Percentiles rank a stretch among this genome's conserved stretches.
phyloP scores from a whole-genome alignment of 1,140 invertebrate species.

The Pseudomyrmex dendroicus region DNA sequence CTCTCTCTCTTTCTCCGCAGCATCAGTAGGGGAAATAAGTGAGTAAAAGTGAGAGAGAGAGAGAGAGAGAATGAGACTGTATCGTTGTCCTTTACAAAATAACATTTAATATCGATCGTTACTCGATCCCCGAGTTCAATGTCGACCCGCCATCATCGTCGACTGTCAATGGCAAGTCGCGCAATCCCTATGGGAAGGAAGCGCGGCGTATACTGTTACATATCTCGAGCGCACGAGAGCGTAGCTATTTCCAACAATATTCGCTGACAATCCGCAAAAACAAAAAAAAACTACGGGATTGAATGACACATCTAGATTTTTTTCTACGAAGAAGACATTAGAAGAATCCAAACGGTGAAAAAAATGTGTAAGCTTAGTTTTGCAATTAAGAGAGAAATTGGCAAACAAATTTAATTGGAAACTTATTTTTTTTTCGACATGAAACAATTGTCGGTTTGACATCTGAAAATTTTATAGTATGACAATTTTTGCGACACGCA shows the following conservation, averaged over 20 bases:
- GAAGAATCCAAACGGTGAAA: neutral
- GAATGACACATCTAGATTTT: neutral
- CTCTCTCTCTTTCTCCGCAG: neutral
- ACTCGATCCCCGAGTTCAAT: conserved; percentile 65
- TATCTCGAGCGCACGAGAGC: conserved; percentile 31
- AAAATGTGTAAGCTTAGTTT: neutral
- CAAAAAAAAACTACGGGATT: conserved; percentile 1
- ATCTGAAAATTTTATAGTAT: neutral
- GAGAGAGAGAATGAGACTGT: conserved; percentile 50
- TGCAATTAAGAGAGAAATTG: neutral
- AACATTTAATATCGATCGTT: conserved; percentile 79
- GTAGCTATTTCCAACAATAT: neutral
- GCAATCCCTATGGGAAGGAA: conserved; percentile 60
- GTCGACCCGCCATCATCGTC: conserved; percentile 53
- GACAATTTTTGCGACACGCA: conserved; percentile 23
- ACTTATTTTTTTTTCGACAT: too few species aligned
- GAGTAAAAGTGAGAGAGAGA: neutral
- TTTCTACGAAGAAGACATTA: neutral
- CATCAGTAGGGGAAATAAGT: too few species aligned
- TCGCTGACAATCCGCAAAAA: conserved; percentile 33
- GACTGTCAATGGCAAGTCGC: conserved; percentile 61
- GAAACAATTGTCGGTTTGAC: too few species aligned
- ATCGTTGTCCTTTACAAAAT: conserved; percentile 70
- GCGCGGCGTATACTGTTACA: conserved; percentile 45
- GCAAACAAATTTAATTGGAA: neutral